phyloP scores from a whole-genome alignment of 2,888 invertebrate species.

The Andrena hattorfiana region DNA sequence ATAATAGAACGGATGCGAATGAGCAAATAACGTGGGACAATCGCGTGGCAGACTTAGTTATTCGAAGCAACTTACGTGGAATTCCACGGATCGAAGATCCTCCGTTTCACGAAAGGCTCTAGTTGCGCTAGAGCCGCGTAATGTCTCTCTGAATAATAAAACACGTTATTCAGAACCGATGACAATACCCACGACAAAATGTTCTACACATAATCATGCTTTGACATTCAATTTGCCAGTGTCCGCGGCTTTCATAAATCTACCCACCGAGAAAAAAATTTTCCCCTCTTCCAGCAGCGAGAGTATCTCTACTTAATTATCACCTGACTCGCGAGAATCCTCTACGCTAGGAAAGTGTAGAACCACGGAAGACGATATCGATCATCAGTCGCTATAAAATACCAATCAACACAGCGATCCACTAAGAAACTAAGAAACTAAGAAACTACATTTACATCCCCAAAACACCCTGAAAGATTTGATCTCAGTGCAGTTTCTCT shows the following conservation, averaged over 20 bases:
- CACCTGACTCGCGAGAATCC: neutral
- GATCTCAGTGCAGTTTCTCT: too few species aligned
- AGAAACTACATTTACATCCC: too few species aligned
- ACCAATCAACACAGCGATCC: neutral
- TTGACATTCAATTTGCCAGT: constrained; percentile 26
- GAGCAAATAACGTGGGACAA: too few species aligned
- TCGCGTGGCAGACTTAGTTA: neutral
- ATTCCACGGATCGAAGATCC: constrained; percentile 18
- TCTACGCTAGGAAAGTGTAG: neutral
- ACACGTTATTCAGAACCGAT: constrained; percentile 5
- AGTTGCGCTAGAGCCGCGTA: constrained; percentile 4
- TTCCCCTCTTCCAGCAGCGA: neutral
- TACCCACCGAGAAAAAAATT: neutral
- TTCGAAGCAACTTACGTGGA: neutral
- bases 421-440: too few species aligned
- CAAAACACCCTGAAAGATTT: too few species aligned
- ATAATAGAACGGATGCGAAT: too few species aligned
- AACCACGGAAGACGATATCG: neutral
- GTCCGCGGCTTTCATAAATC: neutral
- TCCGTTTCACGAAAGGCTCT: neutral
- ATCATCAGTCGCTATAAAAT: neutral
- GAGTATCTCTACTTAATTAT: neutral
- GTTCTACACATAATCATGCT: constrained; percentile 30
- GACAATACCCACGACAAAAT: constrained; percentile 25
- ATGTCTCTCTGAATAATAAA: constrained; percentile 48